A percentile compares a stretch with the other conserved stretches of the same genome.
Evolutionary conservation across 1,140 invertebrate genomes (phyloP).

Genomic region (Pristionchus pacificus): DNA sequence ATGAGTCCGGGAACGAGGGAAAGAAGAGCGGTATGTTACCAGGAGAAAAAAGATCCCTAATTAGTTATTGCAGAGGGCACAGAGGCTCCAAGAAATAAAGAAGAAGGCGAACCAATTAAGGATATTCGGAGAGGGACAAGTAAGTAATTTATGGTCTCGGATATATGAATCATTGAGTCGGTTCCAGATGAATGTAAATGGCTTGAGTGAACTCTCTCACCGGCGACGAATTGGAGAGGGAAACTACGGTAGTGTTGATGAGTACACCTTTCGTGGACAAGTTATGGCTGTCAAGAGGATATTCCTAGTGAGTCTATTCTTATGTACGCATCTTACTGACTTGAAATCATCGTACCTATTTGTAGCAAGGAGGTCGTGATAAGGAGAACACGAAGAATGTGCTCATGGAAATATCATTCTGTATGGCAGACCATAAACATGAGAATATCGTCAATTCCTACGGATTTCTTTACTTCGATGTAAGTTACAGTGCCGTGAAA

Average conservation of each 20-base stretch:
- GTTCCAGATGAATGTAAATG: background rate
- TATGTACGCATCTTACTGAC: no score
- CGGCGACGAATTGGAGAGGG: background rate
- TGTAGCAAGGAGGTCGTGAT: background rate
- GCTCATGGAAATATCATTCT: background rate
- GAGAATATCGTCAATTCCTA: background rate
- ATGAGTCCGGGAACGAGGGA: background rate
- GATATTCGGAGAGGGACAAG: background rate
- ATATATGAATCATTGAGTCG: background rate
- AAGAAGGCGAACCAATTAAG: background rate
- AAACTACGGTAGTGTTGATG: background rate
- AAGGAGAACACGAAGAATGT: background rate
- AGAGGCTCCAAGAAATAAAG: background rate
- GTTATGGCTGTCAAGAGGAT: background rate
- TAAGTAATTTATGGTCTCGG: background rate
- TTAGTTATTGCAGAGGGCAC: no score
- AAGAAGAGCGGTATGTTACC: background rate
- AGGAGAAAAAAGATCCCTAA: no score
- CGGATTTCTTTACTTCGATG: background rate
- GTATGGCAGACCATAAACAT: background rate
- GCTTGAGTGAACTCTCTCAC: background rate
- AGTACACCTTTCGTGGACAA: background rate
- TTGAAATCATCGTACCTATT: no score
- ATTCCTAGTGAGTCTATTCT: background rate
- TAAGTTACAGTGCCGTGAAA: background rate